Base-by-base conservation (phyloP, 1,140 invertebrate genomes). In the Tetraneura akinire region DNA sequence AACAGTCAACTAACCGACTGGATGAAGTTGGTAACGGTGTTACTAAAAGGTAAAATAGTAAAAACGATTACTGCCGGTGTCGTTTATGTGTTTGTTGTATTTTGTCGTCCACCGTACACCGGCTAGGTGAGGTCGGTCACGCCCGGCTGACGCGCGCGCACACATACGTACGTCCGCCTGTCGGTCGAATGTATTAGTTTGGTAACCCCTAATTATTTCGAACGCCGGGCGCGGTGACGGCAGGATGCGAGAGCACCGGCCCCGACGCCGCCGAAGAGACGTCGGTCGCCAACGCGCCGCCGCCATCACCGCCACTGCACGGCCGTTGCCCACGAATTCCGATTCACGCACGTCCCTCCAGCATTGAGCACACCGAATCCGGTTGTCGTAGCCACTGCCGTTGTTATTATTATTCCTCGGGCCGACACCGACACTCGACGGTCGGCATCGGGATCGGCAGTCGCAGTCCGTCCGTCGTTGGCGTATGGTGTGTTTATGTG, bases 261-360 rank as follows among this genome's bases (percentile, higher is more conserved):
- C 66, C 45, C 21, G 45, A 45, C 45, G 16, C 68, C 47, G 26
- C 45, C 68, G 47, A 49, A 71, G 66, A 71, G 47, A 71, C 68
- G 13, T 71, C 68, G 68, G 66, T 51, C 23, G 68, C 18, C 68
- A 45, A 80, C 68, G 68, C 47, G 68, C 80, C 68, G 68, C 47
- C 66, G 26, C 47, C 26, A 9, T 23, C 42, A 18, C 29, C 51
- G 26, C 66, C 14, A 49, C 66, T 14, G n/a, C 66, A 10, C 42
- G 21, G 6, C 68, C 23, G 45, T 70, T 26, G 23, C 23, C 14
- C 10, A 71, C 68, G 68, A 51, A 71, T 71, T 71, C 68, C 68
- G 68, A 71, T 68, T 68, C 66, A 42, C 68, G 68, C 66, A 42
- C 68, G 68, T 71, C 68, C 68, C 68, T 71, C 68, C 26, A 71